phyloP scores from a whole-genome alignment of 2,113 vertebrate species.

The Pandion haliaetus region DNA sequence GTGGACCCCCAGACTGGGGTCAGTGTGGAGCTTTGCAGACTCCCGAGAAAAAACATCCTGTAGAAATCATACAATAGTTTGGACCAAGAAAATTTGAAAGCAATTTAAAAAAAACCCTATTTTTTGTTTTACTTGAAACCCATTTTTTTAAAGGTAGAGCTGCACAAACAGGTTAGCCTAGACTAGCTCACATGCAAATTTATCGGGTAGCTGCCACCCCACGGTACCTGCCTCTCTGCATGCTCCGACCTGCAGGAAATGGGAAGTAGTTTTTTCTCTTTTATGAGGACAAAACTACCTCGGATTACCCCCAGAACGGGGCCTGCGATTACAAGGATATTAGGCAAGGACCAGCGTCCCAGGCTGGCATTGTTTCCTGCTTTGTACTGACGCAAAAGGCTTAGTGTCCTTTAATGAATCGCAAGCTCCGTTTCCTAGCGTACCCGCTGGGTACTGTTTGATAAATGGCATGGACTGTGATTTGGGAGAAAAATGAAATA shows the following conservation, averaged over 20 bases:
- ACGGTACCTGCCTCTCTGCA: background rate
- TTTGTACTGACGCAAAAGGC: background rate
- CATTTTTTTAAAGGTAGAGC: background rate
- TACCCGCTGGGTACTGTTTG: background rate
- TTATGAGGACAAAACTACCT: background rate
- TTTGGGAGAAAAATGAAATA: background rate
- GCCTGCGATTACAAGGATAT: background rate
- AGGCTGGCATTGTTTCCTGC: background rate
- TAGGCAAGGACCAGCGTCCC: background rate
- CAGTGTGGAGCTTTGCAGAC: background rate
- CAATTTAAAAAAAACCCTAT: background rate
- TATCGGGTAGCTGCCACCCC: background rate
- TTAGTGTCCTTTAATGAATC: background rate
- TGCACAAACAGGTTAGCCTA: background rate
- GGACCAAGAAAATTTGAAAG: background rate
- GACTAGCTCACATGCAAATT: background rate
- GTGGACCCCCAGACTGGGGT: background rate
- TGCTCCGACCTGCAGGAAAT: constrained; percentile 19
- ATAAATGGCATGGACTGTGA: background rate
- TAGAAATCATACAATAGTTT: background rate
- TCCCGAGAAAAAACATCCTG: background rate
- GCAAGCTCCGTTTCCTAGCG: background rate
- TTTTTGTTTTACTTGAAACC: background rate
- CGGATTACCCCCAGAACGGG: background rate
- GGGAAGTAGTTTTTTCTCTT: constrained; percentile 14